A percentile compares a stretch with the other conserved stretches of the same genome.
Evolutionary conservation across 2,113 vertebrate species (phyloP).

Genomic region (Hypomesus transpacificus): DNA sequence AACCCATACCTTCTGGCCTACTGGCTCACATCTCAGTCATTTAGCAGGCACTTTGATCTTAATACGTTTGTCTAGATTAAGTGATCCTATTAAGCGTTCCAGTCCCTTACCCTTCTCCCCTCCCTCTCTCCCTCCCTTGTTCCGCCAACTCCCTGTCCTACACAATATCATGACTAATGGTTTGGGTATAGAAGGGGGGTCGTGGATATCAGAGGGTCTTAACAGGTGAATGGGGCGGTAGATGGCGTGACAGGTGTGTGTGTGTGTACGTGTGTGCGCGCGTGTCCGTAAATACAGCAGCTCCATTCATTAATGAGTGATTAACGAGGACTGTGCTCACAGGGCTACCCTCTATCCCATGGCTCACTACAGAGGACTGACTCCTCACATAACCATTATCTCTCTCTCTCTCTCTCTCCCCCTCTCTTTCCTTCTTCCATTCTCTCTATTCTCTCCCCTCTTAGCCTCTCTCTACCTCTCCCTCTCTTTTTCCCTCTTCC

Average conservation of each 20-base stretch:
- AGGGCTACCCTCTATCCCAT: conserved; percentile 34
- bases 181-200: conserved; percentile 18
- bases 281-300: conserved; percentile 26
- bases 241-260: background rate
- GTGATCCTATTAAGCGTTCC: background rate
- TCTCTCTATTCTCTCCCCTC: background rate
- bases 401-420: background rate
- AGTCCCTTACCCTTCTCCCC: background rate
- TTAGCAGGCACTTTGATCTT: no score
- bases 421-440: background rate
- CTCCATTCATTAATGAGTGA: conserved; percentile 47
- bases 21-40: no score
- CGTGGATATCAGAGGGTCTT: background rate
- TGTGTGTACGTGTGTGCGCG: background rate
- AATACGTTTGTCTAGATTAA: no score
- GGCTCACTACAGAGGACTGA: conserved; percentile 28
- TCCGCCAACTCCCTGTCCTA: background rate
- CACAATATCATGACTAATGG: conserved; percentile 26
- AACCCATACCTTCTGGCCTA: no score
- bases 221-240: background rate
- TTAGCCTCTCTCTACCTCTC: background rate
- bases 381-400: conserved; percentile 1
- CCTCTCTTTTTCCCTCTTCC: background rate
- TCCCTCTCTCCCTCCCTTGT: background rate
- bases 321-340: conserved; percentile 40